phyloP scores from a whole-genome alignment of 2,113 vertebrate species.

The Phoxinus phoxinus region DNA sequence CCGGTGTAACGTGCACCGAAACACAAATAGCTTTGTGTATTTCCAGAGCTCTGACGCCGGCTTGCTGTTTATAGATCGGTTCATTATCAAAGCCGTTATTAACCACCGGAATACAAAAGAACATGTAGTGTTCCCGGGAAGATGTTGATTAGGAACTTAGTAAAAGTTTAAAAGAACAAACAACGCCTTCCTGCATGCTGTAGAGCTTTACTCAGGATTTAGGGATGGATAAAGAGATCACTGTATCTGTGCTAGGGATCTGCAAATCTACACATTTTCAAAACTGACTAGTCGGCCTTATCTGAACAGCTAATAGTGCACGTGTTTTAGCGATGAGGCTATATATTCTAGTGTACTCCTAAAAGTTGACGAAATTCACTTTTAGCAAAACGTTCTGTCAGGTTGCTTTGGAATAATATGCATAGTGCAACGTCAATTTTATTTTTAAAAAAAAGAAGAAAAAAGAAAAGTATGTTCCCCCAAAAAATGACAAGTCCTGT shows the following conservation, averaged over 20 bases:
- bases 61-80: constrained; percentile 46
- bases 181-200: background rate
- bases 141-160: background rate
- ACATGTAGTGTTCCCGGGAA: background rate
- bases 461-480: no score
- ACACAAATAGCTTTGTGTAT: constrained; percentile 43
- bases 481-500: background rate
- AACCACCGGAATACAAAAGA: background rate
- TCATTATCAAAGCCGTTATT: constrained; percentile 24
- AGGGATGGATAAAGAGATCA: background rate
- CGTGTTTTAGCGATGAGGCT: background rate
- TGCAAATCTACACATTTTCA: background rate
- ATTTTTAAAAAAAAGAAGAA: background rate
- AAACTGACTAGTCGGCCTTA: background rate
- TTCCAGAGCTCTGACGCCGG: constrained; percentile 37
- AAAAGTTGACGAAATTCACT: background rate
- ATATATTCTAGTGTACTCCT: background rate
- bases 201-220: constrained; percentile 1
- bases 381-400: background rate
- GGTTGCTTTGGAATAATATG: background rate
- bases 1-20: background rate
- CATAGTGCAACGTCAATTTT: background rate
- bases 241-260: background rate
- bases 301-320: background rate
- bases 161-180: constrained; percentile 21